These are phyloP conservation scores for Oligia strigilis DNA, from an alignment of 2,888 invertebrate species.

Conservation along the genomic window DNA sequence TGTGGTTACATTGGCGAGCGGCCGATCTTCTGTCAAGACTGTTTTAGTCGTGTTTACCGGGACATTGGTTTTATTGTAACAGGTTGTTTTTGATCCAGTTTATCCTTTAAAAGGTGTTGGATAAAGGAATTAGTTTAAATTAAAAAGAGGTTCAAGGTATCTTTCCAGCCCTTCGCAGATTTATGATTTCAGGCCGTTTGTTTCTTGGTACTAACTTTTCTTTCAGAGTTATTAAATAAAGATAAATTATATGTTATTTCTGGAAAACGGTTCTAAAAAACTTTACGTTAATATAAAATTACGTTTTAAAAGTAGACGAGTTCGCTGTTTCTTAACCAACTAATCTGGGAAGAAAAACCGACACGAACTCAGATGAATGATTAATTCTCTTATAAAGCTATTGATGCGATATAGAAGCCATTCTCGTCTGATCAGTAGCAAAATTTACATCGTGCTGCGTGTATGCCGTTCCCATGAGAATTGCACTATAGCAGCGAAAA, in stretches of 20 bases:
- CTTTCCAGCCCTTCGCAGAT: background rate
- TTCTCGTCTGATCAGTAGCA: background rate
- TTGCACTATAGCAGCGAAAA: background rate
- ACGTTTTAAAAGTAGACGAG: background rate
- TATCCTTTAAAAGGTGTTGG: constrained; percentile 9
- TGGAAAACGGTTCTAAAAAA: background rate
- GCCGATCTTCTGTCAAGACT: constrained; percentile 45
- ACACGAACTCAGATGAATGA: background rate
- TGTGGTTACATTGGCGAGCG: constrained; percentile 49
- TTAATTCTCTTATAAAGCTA: background rate
- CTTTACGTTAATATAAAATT: background rate
- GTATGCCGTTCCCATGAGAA: background rate
- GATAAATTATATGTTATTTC: background rate
- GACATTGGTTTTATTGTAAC: constrained; percentile 30
- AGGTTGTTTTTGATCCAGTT: constrained; percentile 17
- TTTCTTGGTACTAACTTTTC: background rate
- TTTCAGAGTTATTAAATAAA: background rate
- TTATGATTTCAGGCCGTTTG: background rate
- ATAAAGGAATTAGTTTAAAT: background rate
- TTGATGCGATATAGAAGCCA: background rate
- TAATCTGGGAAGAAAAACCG: background rate
- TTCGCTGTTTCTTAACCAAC: background rate
- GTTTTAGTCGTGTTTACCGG: constrained; percentile 28
- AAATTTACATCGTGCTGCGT: background rate
- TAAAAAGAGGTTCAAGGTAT: background rate